A percentile compares a stretch with the other conserved stretches of the same genome.
Evolutionary conservation across 2,888 invertebrate genomes (phyloP).

Genomic region (Cheiracanthium punctorium): DNA sequence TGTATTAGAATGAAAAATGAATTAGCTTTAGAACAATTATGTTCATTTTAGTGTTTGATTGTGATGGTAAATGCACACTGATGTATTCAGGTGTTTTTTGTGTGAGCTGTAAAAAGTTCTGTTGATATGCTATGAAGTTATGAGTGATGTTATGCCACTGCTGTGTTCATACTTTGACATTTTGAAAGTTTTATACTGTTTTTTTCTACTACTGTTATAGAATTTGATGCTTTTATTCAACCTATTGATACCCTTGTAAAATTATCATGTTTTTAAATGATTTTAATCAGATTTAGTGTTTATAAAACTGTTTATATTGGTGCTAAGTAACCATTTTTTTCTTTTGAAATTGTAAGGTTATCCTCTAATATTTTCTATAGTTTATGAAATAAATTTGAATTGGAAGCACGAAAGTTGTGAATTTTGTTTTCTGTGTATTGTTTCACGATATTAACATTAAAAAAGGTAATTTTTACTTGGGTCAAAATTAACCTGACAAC

Average conservation of each 20-base stretch:
- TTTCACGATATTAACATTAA: no score
- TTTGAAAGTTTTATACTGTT: constrained; percentile 28
- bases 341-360: background rate
- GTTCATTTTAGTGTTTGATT: constrained; percentile 16
- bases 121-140: constrained; percentile 39
- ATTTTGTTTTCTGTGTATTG: background rate
- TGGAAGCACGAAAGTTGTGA: background rate
- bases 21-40: constrained; percentile 16
- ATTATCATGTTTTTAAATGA: constrained; percentile 10
- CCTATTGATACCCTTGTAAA: background rate
- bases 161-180: constrained; percentile 59
- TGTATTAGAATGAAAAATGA: background rate
- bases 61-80: constrained; percentile 16
- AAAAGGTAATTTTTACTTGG: no score
- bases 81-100: constrained; percentile 12
- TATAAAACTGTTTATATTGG: constrained; percentile 16
- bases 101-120: constrained; percentile 19
- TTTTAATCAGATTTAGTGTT: constrained; percentile 4
- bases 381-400: constrained; percentile 16
- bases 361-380: constrained; percentile 15
- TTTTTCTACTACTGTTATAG: constrained; percentile 23
- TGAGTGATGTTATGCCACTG: constrained; percentile 43
- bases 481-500: no score
- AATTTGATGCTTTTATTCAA: constrained; percentile 5
- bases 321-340: constrained; percentile 12